Evolutionary conservation across 2,113 vertebrate species (phyloP), one percentile per base, ranked within the genome.

Genomic region (Ceyx margarethae): DNA sequence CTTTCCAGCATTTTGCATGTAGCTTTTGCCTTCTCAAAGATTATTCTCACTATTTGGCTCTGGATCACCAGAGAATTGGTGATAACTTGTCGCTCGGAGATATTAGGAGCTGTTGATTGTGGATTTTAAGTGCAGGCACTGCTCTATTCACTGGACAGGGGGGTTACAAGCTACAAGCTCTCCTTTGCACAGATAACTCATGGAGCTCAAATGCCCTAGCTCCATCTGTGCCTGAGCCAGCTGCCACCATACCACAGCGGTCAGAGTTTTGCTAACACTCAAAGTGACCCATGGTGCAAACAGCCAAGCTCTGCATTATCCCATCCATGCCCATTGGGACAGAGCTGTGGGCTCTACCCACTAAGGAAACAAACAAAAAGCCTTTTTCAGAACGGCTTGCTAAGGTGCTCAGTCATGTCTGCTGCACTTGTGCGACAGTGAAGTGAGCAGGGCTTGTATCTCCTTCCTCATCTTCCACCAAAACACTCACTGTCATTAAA

Each of bases 181-280:
- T 50, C 33, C 85, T 67, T 9, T 5, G 28, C 86, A n/a, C 0
- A 0, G 46, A 23, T 18, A 50, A 23, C 29, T 0, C 1, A 20
- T 0, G 0, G 69, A 29, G 35, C 29, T 56, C 29, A 15, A 13
- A 10, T 9, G 2, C 16, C 8, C 28, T 0, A 1, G 48, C 64
- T 83, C 61, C 3, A 1, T 0, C 3, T 22, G 5, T 4, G 22
- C 45, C 57, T 2, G 2, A 65, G 67, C 45, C 86, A 84, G 86
- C 91, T 95, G 86, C 77, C 77, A 19, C 65, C 79, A 87, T 72
- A 10, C 87, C 89, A 22, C 58, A 58, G 89, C 22, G 79, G 91
- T 85, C 87, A 89, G 46, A 33, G 65, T 22, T 84, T 25, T 57
- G 75, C 67, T 40, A 15, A n/a, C 0, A 16, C 73, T 56, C 72